Evolutionary conservation across 2,113 vertebrate species (phyloP), one percentile per base, ranked within the genome.

Genomic region (Paramisgurnus dabryanus): DNA sequence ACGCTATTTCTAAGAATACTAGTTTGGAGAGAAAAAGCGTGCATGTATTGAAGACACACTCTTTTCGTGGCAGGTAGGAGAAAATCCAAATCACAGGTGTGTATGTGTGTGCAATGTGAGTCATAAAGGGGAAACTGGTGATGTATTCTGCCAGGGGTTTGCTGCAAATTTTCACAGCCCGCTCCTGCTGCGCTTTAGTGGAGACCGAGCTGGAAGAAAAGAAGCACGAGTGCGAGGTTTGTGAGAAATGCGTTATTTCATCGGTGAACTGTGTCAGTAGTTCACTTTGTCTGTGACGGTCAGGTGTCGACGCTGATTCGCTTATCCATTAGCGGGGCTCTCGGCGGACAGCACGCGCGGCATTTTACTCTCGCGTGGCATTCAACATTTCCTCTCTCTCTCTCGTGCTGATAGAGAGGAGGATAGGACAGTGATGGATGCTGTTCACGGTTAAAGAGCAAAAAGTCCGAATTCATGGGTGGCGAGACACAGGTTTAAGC

Each of bases 91-190:
- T 80, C 60, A 72, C 71, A 80, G 77, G 70, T 84, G 79, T 76
- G 83, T 67, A 47, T 76, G 65, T 68, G 80, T 67, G 64, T 79
- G 75, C 67, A 40, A 76, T 80, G 84, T 85, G 84, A 83, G 72
- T 85, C 83, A 85, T 85, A 85, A 82, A 82, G 22, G 47, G 27
- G 77, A 79, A 85, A 80, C 72, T 85, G 83, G 83, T 85, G 72
- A 80, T 80, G 83, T 80, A 76, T 75, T 80, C 71, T 76, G 72
- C 55, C 53, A 76, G 78, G 75, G 66, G 70, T 78, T 82, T 84
- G 76, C 72, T 66, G 76, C 57, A 47, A 67, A 82, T 76, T 82
- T 73, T 50, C 75, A 79, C 70, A 70, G 67, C 15, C 68, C 53
- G 58, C 65, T 78, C 75, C 69, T 78, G 57, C 80, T 79, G 83